Evolutionary conservation across 2,888 invertebrate species (phyloP), one percentile per base, ranked within the genome.

Genomic region (Tolmerus cingulatus): DNA sequence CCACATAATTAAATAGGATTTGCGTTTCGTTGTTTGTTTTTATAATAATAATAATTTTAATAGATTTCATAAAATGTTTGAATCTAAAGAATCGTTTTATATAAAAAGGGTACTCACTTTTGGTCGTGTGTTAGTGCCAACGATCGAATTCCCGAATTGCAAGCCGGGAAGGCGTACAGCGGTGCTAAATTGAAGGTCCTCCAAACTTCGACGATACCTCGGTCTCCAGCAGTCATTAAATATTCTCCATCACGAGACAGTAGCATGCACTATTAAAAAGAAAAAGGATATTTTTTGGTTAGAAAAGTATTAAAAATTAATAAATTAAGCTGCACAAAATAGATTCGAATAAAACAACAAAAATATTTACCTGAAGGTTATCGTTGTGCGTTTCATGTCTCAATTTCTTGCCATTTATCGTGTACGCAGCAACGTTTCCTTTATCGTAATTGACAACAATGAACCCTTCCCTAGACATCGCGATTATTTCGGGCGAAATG

Each of bases 191-290:
- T 99, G 94, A 98, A 98, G 87, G 99, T 98, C 92, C 99, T 95
- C 98, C 99, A 98, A 89, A 99, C 98, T 94, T 99, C 98, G 90
- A 99, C 99, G 90, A 98, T 97, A 89, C 99, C 99, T 91, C 96
- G 97, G 92, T 98, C 98, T 19, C 99, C 99, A 89, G 98, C 99
- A 90, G 98, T 97, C 95, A 99, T 98, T 92, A 99, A 94, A 93
- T 99, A 99, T 94, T 99, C 99, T 89, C 99, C 99, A 94, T 99
- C 99, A 87, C 99, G 96, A 89, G 98, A 99, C 92, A 99, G 93
- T 91, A 97, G 94, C 94, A 98, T 95, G 93, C 97, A 97, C 97
- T 97, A 93, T 19, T n/a, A 93, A 93, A 88, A 88, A 74, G 89
- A 40, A 37, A 88, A 87, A 84, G 74, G n/a, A 16, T 19, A 5